Base-by-base conservation (phyloP, 2,797 vertebrate genomes). In the Betta splendens region DNA sequence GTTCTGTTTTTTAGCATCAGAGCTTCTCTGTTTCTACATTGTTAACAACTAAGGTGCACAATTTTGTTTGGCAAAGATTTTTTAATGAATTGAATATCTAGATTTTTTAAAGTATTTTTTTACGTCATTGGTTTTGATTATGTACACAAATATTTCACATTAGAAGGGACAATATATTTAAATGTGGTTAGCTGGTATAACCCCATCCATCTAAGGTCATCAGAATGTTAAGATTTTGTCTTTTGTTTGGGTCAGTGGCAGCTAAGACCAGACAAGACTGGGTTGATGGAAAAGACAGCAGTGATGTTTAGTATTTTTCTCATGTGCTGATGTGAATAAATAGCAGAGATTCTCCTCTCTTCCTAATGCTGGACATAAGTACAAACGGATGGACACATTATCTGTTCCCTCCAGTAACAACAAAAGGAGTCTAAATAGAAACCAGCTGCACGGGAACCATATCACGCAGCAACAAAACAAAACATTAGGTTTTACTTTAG, bases 321-420 rank as follows among this genome's bases (percentile, higher is more conserved):
- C 11, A 6, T 54, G 46, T 40, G 46, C 18, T 40, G 16, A 50
- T 40, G 13, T 68, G 56, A 71, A 53, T 60, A 17, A 12, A 25
- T 5, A 13, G 33, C 44, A 45, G 48, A 33, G 38, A 47, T 26
- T n/a, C 29, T n/a, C n/a, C 37, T 64, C 53, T 25, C 36, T 22
- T 52, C 35, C 17, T 50, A 31, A 20, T 22, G 48, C 52, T 55
- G 55, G 29, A 68, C 51, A 12, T 52, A 72, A 22, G 13, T 47
- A 22, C 47, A 65, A 45, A 38, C 23, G 56, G 53, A 43, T 7
- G 2, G 32, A 57, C 3, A 3, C 44, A 38, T 43, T 51, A 45
- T 62, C 44, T 70, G 69, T 72, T 80, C 55, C 72, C 75, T 60
- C 71, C 69, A 70, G 74, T 70, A 71, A 33, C 28, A 69, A 50